phyloP scores from a whole-genome alignment of 2,888 invertebrate genomes.

The Oligia fasciuncula region DNA sequence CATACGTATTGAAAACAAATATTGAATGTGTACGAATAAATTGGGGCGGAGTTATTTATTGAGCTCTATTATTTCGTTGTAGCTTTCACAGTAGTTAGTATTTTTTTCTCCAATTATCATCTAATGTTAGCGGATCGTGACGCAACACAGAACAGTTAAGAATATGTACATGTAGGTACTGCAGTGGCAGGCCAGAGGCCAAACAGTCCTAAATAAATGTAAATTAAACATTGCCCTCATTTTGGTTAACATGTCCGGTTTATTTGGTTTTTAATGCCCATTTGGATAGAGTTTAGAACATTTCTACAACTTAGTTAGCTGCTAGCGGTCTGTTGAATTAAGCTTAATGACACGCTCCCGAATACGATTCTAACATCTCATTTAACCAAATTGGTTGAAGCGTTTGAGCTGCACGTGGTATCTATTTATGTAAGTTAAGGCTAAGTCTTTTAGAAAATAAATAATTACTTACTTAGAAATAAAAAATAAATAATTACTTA shows the following conservation, averaged over 20 bases:
- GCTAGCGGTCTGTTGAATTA: constrained; percentile 39
- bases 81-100: background rate
- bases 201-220: background rate
- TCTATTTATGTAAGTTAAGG: background rate
- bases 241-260: constrained; percentile 1
- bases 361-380: constrained; percentile 37
- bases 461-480: too few relatives aligned
- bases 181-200: too few relatives aligned
- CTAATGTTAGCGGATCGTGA: background rate
- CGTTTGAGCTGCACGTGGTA: constrained; percentile 15
- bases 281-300: constrained; percentile 22
- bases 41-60: background rate
- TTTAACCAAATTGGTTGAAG: constrained; percentile 40
- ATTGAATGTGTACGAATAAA: constrained; percentile 9
- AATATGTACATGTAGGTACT: background rate
- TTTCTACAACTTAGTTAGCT: constrained; percentile 39
- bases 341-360: constrained; percentile 26
- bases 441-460: too few relatives aligned
- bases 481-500: too few relatives aligned
- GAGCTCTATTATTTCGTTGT: background rate
- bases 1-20: background rate
- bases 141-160: background rate
- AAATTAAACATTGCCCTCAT: background rate
- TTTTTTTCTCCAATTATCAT: background rate
- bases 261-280: constrained; percentile 26